These are phyloP conservation scores for Pentamera pediparva DNA, from an alignment of 53 echinoderm and acorn worm genomes.

Conservation along the genomic window DNA sequence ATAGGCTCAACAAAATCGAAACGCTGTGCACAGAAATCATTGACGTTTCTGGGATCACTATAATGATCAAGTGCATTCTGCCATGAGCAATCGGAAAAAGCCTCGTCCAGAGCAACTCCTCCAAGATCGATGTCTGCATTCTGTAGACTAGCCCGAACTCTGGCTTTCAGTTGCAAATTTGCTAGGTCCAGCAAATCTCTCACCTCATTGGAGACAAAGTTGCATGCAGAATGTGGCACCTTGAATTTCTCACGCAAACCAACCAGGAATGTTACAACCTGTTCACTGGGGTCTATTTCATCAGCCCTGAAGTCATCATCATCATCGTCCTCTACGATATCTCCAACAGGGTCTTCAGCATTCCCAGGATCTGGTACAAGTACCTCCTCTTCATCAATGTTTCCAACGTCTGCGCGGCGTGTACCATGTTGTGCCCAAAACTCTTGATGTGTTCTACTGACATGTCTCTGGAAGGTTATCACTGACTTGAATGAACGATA, in stretches of 20 bases:
- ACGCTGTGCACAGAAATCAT: conserved; percentile 12
- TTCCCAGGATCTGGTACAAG: neutral
- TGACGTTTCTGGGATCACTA: conserved; percentile 23
- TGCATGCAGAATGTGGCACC: conserved; percentile 17
- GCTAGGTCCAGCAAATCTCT: neutral
- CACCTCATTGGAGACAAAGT: conserved; percentile 23
- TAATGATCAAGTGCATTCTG: conserved; percentile 14
- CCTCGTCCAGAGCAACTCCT: neutral
- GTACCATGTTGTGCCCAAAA: conserved; percentile 15
- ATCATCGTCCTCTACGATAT: neutral
- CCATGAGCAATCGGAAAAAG: conserved; percentile 12
- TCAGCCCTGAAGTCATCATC: neutral
- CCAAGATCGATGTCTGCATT: neutral
- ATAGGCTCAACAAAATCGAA: conserved; percentile 23
- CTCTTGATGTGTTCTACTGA: conserved; percentile 5
- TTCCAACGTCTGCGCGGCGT: neutral
- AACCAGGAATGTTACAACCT: conserved; percentile 14
- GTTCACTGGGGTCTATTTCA: conserved; percentile 8
- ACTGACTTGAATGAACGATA: neutral
- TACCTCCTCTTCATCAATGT: conserved; percentile 5
- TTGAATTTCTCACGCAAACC: conserved; percentile 19
- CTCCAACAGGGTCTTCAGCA: neutral
- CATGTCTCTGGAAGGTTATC: conserved; percentile 22
- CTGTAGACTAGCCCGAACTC: conserved; percentile 11
- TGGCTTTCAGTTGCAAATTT: neutral